These are phyloP conservation scores for human (Homo sapiens) DNA, from an alignment of 2,113 vertebrate species.

Conservation along the genomic window GRCh38 chrY:20850001-20850500, in stretches of 20 bases:
- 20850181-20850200: neutral
- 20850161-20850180: neutral
- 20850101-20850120: neutral
- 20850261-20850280: neutral
- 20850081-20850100: neutral
- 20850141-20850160: neutral
- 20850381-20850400: too few relatives aligned
- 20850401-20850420: neutral
- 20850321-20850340: neutral
- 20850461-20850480: neutral
- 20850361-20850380: neutral
- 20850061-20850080: neutral
- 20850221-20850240: neutral
- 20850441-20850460: neutral
- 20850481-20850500: neutral
- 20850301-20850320: neutral
- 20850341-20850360: neutral
- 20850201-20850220: neutral
- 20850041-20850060: neutral
- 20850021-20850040: neutral
- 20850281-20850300: neutral
- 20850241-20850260: neutral
- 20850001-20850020: neutral
- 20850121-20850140: neutral
- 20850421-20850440: neutral